phyloP scores from a whole-genome alignment of 2,888 invertebrate species.

The Falcaria lacertinaria region DNA sequence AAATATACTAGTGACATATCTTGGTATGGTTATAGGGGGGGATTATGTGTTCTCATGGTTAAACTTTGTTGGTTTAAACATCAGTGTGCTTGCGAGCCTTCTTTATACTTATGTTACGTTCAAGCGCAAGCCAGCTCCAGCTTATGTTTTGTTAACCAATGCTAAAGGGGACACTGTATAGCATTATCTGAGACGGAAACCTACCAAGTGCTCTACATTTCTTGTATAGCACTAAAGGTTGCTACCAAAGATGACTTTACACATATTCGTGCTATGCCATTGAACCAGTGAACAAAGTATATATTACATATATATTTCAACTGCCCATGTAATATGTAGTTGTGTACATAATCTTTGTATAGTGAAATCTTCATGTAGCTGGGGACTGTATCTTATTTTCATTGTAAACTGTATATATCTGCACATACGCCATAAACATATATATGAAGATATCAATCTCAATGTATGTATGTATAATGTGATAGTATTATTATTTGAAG shows the following conservation, averaged over 20 bases:
- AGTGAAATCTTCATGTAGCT: too few relatives aligned
- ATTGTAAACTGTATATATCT: too few relatives aligned
- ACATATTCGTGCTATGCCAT: conserved; percentile 10
- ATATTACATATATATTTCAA: too few relatives aligned
- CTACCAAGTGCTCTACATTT: conserved; percentile 35
- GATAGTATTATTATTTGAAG: too few relatives aligned
- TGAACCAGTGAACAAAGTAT: neutral
- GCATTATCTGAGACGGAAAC: conserved; percentile 32
- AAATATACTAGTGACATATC: conserved; percentile 97
- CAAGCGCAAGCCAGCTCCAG: conserved; percentile 75
- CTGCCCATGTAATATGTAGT: too few relatives aligned
- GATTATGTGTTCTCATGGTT: conserved; percentile 97
- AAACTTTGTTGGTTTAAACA: conserved; percentile 97
- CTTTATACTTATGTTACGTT: conserved; percentile 94
- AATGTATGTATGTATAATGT: too few relatives aligned
- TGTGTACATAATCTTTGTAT: too few relatives aligned
- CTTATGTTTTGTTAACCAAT: conserved; percentile 49
- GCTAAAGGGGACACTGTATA: conserved; percentile 65
- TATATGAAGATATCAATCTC: too few relatives aligned
- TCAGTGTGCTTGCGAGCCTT: conserved; percentile 93
- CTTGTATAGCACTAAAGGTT: conserved; percentile 39
- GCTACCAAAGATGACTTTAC: conserved; percentile 54
- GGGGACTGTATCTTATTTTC: too few relatives aligned
- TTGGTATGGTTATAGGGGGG: conserved; percentile 98
- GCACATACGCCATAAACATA: too few relatives aligned